phyloP scores from a whole-genome alignment of 1,140 invertebrate species.

The Anastrepha obliqua region DNA sequence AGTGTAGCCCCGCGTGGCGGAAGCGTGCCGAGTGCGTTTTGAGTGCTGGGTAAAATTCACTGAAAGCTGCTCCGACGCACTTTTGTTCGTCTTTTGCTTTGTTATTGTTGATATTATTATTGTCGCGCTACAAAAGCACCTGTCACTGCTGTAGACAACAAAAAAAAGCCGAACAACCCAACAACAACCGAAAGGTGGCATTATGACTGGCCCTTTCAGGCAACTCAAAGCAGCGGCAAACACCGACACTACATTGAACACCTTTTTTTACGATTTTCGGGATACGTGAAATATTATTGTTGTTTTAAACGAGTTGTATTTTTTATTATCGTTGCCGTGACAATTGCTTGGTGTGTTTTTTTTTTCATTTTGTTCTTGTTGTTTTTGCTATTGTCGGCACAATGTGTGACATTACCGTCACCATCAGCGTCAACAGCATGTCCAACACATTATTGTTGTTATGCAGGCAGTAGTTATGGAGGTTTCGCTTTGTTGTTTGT shows the following conservation, averaged over 20 bases:
- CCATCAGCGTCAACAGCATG: slow-evolving; percentile 45
- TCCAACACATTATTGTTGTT: slow-evolving; percentile 21
- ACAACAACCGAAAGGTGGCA: slow-evolving; percentile 18
- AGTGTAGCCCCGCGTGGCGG: not conserved
- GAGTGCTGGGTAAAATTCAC: not conserved
- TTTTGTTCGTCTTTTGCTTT: not conserved
- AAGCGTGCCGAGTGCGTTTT: not conserved
- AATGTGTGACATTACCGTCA: slow-evolving; percentile 49
- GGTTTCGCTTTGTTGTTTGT: not conserved
- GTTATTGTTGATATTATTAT: slow-evolving; percentile 30
- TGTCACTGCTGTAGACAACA: not conserved
- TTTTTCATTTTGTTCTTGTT: not conserved
- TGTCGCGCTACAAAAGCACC: slow-evolving; percentile 25
- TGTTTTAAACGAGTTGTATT: slow-evolving; percentile 16
- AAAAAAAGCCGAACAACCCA: not conserved
- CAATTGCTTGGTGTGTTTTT: not conserved
- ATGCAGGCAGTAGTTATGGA: not conserved
- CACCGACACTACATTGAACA: slow-evolving; percentile 22
- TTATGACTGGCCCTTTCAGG: slow-evolving; percentile 30
- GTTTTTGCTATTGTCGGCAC: not conserved
- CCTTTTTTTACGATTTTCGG: not conserved
- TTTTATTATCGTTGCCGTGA: slow-evolving; percentile 15
- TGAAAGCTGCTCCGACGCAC: not conserved
- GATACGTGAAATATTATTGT: slow-evolving; percentile 14
- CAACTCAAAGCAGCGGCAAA: not conserved